Percentiles rank a stretch among this genome's conserved stretches.
phyloP scores from a whole-genome alignment of 2,113 vertebrate genomes.

The Plotosus lineatus region DNA sequence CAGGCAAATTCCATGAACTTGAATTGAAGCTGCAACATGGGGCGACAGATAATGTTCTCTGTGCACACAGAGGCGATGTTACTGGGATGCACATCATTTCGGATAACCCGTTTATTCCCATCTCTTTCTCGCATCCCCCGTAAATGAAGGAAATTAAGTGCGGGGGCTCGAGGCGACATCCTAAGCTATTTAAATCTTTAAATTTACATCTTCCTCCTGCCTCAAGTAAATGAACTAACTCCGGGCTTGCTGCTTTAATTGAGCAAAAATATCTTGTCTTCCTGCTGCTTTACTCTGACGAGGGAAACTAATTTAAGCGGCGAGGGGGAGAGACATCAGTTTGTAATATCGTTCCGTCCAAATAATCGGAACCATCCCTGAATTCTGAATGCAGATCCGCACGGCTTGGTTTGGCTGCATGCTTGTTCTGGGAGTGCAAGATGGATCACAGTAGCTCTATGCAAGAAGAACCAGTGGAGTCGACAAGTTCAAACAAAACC shows the following conservation, averaged over 20 bases:
- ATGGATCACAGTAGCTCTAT: not conserved
- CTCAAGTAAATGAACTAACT: constrained; percentile 99
- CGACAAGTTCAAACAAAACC: not conserved
- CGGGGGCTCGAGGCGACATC: constrained; percentile 95
- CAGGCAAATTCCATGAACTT: constrained; percentile 13
- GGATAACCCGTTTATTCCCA: constrained; percentile 88
- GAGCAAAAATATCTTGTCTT: constrained; percentile 82
- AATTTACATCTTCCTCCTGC: constrained; percentile 99
- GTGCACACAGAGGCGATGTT: constrained; percentile 21
- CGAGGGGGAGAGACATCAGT: constrained; percentile 28
- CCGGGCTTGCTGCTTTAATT: constrained; percentile 97
- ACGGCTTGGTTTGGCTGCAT: constrained; percentile 27
- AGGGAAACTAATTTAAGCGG: constrained; percentile 79
- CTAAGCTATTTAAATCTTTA: constrained; percentile 99
- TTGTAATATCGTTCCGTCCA: constrained; percentile 47
- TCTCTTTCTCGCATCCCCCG: constrained; percentile 87
- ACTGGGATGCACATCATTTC: constrained; percentile 48
- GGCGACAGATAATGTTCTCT: not conserved
- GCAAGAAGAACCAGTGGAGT: not conserved
- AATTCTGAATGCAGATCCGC: constrained; percentile 41
- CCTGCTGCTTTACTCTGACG: constrained; percentile 83
- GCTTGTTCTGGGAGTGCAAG: not conserved
- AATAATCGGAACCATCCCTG: constrained; percentile 45
- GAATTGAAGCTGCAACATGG: constrained; percentile 33
- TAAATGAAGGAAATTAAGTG: constrained; percentile 99